These are phyloP conservation scores for Linepithema humile DNA, from an alignment of 1,140 invertebrate species.

Conservation along the genomic window DNA sequence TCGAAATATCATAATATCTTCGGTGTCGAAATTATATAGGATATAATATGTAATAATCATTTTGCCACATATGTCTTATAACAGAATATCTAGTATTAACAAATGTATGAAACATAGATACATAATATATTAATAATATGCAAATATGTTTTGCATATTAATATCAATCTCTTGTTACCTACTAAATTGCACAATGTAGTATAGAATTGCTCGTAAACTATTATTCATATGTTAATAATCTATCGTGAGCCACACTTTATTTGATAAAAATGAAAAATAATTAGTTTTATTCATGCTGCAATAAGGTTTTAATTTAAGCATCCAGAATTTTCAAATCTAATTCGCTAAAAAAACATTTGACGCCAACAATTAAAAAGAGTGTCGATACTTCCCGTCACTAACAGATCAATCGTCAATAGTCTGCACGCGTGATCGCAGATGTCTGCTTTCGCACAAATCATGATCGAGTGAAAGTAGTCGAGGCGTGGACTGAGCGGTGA, in stretches of 20 bases:
- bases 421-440: not conserved
- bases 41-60: slow-evolving; percentile 14
- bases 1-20: no score
- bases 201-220: no score
- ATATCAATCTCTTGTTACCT: not conserved
- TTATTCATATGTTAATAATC: no score
- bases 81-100: not conserved
- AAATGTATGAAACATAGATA: no score
- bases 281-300: no score
- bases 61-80: not conserved
- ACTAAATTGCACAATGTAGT: not conserved
- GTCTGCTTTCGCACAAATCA: not conserved
- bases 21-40: not conserved
- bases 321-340: no score
- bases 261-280: no score
- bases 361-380: no score
- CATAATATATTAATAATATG: not conserved
- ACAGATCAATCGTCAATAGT: not conserved
- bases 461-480: slow-evolving; percentile 26
- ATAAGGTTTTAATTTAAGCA: no score
- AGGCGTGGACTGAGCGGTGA: not conserved
- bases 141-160: not conserved
- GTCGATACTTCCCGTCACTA: not conserved
- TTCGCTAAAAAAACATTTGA: no score
- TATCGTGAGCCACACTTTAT: no score